Evolutionary conservation across 1,140 invertebrate genomes (phyloP), one percentile per base, ranked within the genome.

Genomic region (Anoplolepis gracilipes): DNA sequence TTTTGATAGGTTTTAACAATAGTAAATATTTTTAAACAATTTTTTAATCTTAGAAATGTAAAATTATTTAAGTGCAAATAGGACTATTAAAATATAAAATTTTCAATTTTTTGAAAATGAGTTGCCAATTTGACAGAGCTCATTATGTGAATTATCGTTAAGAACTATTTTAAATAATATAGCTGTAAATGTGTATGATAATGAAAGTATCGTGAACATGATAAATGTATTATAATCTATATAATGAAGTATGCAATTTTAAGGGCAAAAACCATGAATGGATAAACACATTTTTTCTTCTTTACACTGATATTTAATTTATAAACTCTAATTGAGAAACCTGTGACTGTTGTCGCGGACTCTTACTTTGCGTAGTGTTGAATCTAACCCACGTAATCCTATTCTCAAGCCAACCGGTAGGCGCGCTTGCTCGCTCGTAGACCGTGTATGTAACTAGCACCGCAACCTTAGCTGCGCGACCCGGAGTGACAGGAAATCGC

Each of bases 401-500:
- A 84, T 89, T 88, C 49, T 70, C 49, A 69, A 69, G 76, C 82
- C 84, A 84, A 73, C 88, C 85, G 70, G 87, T 46, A 67, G 55
- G 22, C 85, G 79, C 49, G 70, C 33, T 59, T 53, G 79, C 36
- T 82, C 78, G 55, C 57, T 46, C 79, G 69, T 36, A 25, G 65
- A 64, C 55, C 57, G 55, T 7, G 57, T 39, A n/a, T 62, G 53
- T 75, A 76, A 57, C 46, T 64, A 76, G 65, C 49, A 42, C 42
- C n/a, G 73, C 28, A 53, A 46, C 73, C 84, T 81, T 86, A 73
- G 64, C 70, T 61, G 75, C 61, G 75, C 88, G 53, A 33, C 55
- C 8, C 39, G 62, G 59, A 65, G 70, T 78, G 79, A 86, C 91
- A 88, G 88, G 90, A 91, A 91, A 92, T 92, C 91, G 87, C 91